Conservation (phyloP, 2,888 invertebrate species). For the Hymenopus coronatus region DNA sequence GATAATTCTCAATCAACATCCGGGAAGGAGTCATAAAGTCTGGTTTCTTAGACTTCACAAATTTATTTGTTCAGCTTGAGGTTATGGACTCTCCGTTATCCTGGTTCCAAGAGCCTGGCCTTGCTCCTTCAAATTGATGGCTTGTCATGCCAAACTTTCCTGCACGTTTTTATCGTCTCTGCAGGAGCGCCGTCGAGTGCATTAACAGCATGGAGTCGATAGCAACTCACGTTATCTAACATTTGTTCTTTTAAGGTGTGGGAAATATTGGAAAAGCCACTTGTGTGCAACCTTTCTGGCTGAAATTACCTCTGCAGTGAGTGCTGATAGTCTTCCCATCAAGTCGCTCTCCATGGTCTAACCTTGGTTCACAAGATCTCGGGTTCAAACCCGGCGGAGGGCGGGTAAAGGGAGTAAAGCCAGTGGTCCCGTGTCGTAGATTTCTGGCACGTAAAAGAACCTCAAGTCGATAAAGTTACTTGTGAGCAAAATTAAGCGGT, state of each 20-base stretch:
- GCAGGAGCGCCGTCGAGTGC: not conserved
- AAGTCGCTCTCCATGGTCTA: no score
- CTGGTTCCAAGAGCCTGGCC: no score
- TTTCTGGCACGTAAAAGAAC: no score
- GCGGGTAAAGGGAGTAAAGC: no score
- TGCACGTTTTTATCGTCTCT: not conserved
- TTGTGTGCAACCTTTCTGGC: no score
- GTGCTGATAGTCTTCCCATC: no score
- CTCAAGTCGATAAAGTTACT: no score
- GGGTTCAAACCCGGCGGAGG: no score
- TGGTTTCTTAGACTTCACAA: not conserved
- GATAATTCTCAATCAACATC: not conserved
- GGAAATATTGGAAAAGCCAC: not conserved
- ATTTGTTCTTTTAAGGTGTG: not conserved
- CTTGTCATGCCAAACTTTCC: not conserved
- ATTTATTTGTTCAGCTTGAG: not conserved
- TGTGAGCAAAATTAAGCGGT: no score
- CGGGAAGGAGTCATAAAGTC: not conserved
- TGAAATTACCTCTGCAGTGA: no score
- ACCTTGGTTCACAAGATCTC: no score
- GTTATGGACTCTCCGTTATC: not conserved
- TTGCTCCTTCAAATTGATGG: not conserved
- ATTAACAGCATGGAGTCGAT: not conserved
- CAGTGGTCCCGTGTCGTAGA: no score
- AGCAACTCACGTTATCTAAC: not conserved